These are phyloP conservation scores for Troilus luridus DNA, from an alignment of 2,888 invertebrate genomes.

Conservation along the genomic window DNA sequence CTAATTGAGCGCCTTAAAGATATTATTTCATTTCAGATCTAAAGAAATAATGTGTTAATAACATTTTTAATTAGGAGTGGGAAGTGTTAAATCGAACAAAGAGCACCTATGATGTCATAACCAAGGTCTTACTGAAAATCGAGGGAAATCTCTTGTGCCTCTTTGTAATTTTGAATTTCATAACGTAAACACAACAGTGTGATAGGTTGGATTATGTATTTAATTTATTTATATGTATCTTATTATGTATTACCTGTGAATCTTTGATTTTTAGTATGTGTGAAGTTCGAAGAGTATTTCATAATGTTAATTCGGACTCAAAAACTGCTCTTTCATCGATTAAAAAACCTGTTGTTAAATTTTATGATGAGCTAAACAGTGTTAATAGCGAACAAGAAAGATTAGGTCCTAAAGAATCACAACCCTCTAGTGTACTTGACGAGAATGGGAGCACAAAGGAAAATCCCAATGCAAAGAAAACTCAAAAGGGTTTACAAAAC, in stretches of 20 bases:
- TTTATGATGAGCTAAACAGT: constrained; percentile 5
- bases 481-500: background rate
- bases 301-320: constrained; percentile 29
- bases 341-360: constrained; percentile 34
- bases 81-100: no score
- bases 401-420: background rate
- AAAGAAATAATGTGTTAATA: no score
- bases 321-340: constrained; percentile 9
- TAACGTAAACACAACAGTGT: background rate
- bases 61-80: no score
- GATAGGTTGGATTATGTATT: background rate
- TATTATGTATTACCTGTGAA: background rate
- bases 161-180: constrained; percentile 25
- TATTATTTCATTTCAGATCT: background rate
- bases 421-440: background rate
- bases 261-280: background rate
- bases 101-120: background rate
- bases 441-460: background rate
- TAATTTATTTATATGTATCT: background rate
- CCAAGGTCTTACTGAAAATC: background rate
- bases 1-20: background rate
- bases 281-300: constrained; percentile 34
- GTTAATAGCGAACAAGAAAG: background rate
- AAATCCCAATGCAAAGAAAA: background rate
- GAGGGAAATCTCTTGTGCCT: background rate